These are phyloP conservation scores for Magallana nippona DNA, from an alignment of 2,888 invertebrate genomes.

Conservation along the genomic window DNA sequence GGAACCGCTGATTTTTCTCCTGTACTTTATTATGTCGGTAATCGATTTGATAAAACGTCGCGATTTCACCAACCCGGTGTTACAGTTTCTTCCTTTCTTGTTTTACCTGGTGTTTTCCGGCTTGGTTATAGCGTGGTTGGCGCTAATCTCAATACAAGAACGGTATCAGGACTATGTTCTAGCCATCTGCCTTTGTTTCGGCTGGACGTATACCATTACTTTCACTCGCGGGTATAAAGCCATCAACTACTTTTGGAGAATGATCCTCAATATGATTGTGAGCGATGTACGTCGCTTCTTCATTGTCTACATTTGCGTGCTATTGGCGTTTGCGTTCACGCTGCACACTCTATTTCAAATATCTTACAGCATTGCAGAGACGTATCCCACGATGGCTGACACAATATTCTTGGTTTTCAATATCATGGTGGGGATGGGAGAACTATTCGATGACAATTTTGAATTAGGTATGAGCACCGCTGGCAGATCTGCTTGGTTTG, in stretches of 20 bases:
- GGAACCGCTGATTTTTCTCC: conserved; percentile 66
- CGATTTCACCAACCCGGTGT: conserved; percentile 47
- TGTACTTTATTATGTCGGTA: conserved; percentile 57
- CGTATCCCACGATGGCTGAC: conserved; percentile 64
- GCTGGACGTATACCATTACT: conserved; percentile 76
- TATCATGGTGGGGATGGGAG: conserved; percentile 77
- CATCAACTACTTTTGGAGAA: conserved; percentile 76
- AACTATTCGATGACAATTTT: conserved; percentile 68
- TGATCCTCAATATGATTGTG: conserved; percentile 77
- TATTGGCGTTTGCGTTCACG: conserved; percentile 76
- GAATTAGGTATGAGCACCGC: conserved; percentile 59
- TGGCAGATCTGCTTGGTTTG: conserved; percentile 60
- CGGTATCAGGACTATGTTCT: conserved; percentile 72
- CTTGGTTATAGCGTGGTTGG: conserved; percentile 71
- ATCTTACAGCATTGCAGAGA: conserved; percentile 55
- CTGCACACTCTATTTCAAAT: conserved; percentile 74
- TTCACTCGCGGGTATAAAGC: conserved; percentile 76
- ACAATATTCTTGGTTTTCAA: conserved; percentile 76
- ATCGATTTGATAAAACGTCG: conserved; percentile 49
- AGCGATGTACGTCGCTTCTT: conserved; percentile 75
- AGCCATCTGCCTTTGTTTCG: conserved; percentile 71
- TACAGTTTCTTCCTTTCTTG: conserved; percentile 49
- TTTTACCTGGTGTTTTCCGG: conserved; percentile 63
- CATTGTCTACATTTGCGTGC: conserved; percentile 75
- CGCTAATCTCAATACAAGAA: conserved; percentile 58